Conservation (phyloP, 1,140 invertebrate genomes). For the Drosophila simulans region DNA sequence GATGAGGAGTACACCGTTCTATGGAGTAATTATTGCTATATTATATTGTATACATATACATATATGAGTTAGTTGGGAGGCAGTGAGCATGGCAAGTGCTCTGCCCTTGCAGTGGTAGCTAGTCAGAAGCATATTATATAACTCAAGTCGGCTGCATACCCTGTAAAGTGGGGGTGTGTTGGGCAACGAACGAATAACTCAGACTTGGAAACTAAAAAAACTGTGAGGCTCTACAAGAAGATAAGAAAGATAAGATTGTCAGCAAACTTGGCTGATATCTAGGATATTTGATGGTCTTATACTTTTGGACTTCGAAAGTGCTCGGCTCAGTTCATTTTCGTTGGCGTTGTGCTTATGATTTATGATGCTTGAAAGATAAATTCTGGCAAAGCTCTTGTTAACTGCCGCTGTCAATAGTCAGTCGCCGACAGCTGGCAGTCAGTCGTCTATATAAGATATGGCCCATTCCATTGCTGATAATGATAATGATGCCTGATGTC, state of each 20-base stretch:
- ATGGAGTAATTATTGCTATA: constrained; percentile 62
- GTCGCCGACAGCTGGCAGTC: constrained; percentile 26
- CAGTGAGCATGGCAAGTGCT: constrained; percentile 72
- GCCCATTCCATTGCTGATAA: constrained; percentile 15
- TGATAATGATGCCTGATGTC: constrained; percentile 52
- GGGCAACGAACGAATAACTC: neutral
- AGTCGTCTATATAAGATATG: constrained; percentile 22
- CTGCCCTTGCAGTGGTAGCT: constrained; percentile 18
- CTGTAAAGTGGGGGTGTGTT: neutral
- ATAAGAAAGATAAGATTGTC: neutral
- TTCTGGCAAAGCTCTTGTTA: constrained; percentile 69
- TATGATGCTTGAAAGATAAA: constrained; percentile 83
- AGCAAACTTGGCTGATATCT: too few species aligned
- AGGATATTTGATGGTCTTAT: neutral
- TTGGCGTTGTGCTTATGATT: constrained; percentile 55
- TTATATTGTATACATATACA: constrained; percentile 4
- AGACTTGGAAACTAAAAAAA: neutral
- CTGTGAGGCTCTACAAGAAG: neutral
- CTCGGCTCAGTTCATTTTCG: constrained; percentile 24
- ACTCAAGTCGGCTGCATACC: constrained; percentile 21
- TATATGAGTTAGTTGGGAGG: constrained; percentile 22
- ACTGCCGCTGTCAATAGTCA: constrained; percentile 75
- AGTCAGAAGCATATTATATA: constrained; percentile 53
- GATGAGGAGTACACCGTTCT: constrained; percentile 36
- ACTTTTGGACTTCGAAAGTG: neutral